Conservation (phyloP, 2,113 vertebrate species). For the Alethe diademata region DNA sequence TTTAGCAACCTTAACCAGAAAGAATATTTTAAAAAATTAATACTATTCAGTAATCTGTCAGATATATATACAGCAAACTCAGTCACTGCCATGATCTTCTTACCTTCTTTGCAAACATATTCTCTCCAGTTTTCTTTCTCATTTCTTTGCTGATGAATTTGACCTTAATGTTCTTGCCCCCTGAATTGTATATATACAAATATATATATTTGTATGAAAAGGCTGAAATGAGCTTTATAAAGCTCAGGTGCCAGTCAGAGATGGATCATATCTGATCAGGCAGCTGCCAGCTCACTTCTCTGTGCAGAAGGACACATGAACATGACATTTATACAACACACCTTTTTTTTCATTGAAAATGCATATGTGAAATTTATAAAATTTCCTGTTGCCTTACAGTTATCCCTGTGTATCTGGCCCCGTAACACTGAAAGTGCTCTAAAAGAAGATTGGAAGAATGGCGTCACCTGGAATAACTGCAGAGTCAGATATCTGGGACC, state of each 20-base stretch:
- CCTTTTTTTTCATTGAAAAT: background rate
- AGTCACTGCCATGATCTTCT: background rate
- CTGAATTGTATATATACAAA: background rate
- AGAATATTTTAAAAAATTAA: background rate
- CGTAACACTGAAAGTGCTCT: accelerated
- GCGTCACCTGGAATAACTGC: background rate
- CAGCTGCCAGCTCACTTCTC: background rate
- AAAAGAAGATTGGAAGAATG: background rate
- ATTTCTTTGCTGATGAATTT: background rate
- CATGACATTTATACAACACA: background rate
- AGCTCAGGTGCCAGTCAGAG: background rate
- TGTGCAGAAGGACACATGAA: background rate
- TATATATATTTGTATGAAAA: too few relatives aligned
- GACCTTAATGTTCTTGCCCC: background rate
- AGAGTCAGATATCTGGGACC: background rate
- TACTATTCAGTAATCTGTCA: background rate
- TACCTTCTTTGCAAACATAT: background rate
- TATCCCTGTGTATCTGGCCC: background rate
- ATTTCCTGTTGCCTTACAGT: background rate
- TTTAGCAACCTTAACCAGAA: background rate
- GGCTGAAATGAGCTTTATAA: background rate
- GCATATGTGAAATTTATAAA: background rate
- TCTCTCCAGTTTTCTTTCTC: background rate
- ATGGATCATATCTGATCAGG: background rate
- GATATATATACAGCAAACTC: background rate